phyloP scores from a whole-genome alignment of 2,797 vertebrate genomes.

The Threskiornis aethiopicus region DNA sequence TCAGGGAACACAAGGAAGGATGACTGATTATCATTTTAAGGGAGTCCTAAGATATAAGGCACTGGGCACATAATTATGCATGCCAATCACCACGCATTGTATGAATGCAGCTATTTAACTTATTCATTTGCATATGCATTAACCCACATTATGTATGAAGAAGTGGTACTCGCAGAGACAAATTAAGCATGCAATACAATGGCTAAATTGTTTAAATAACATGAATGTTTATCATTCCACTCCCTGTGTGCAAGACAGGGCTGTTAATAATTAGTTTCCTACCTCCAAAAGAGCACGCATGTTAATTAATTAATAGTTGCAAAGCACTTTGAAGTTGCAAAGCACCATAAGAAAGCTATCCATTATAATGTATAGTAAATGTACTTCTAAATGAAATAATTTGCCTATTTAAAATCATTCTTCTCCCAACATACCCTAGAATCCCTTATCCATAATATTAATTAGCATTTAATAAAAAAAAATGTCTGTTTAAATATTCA shows the following conservation, averaged over 20 bases:
- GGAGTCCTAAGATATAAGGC: not conserved
- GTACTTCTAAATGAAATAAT: constrained; percentile 14
- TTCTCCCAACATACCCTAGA: not conserved
- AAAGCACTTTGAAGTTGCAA: constrained; percentile 57
- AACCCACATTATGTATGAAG: constrained; percentile 7
- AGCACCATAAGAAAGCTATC: constrained; percentile 26
- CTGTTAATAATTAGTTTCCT: constrained; percentile 54
- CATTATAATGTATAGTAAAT: constrained; percentile 13
- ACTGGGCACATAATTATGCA: not conserved
- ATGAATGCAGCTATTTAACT: not conserved
- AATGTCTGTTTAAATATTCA: not conserved
- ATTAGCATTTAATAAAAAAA: constrained; percentile 8
- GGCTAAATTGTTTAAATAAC: constrained; percentile 56
- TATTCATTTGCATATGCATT: constrained; percentile 16
- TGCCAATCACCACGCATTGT: not conserved
- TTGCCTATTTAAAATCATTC: not conserved
- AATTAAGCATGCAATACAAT: constrained; percentile 33
- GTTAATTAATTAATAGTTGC: constrained; percentile 58
- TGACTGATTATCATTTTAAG: not conserved
- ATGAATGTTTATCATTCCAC: constrained; percentile 28
- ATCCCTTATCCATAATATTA: not conserved
- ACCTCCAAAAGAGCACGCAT: constrained; percentile 36
- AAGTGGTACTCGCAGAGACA: not conserved
- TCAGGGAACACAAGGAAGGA: not conserved
- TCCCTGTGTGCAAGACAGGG: constrained; percentile 24